Conservation (phyloP, 2,888 invertebrate genomes). For the Mycogona germanica region DNA sequence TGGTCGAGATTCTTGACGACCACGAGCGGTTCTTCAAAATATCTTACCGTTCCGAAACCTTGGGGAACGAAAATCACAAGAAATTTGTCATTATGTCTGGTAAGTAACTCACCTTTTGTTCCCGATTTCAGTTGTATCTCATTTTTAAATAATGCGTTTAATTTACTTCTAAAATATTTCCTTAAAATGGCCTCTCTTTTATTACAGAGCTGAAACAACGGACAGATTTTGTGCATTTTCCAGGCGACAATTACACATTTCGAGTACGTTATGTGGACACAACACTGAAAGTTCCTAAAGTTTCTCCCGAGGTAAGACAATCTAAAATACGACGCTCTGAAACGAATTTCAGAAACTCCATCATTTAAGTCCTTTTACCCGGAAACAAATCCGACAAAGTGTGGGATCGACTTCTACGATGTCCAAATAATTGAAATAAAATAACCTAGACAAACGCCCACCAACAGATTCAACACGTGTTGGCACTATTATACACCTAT, state of each 20-base stretch:
- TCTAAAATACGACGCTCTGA: neutral
- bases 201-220: no score
- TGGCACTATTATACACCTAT: no score
- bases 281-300: neutral
- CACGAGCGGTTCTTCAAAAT: conserved; percentile 4
- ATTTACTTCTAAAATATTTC: no score
- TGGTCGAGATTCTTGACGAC: conserved; percentile 7
- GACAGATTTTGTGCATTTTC: no score
- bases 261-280: neutral
- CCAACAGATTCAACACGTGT: no score
- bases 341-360: neutral
- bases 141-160: neutral
- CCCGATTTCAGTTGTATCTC: neutral
- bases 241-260: conserved; percentile 3
- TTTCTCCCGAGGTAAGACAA: conserved; percentile 4
- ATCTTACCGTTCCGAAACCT: neutral
- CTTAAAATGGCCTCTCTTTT: no score
- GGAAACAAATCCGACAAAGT: no score
- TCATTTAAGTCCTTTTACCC: no score
- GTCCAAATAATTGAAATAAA: no score
- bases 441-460: no score
- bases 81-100: neutral
- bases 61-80: neutral
- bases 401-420: no score
- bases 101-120: neutral